Evolutionary conservation across 2,888 invertebrate species (phyloP), one percentile per base, ranked within the genome.

Genomic region (Hemaris fuciformis): DNA sequence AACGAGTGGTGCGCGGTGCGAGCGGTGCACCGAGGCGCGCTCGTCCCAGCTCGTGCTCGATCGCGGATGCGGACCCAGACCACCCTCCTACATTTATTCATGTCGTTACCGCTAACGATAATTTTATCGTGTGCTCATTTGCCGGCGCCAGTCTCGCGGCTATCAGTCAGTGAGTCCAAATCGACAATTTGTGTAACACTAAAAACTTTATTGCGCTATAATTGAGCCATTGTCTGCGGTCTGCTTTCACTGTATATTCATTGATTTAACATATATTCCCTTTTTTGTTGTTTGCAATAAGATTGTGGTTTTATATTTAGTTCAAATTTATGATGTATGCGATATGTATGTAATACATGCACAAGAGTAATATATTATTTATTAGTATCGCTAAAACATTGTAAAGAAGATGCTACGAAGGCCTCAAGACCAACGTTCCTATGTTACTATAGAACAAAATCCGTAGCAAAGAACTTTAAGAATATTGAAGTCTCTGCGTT

Each of bases 81-180:
- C 87, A 82, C 89, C 89, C 90, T 92, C 88, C 86, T 93, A 91
- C 93, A 93, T 93, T 93, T 93, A 93, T 93, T 93, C 93, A 93
- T 93, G 92, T 93, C 93, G 93, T 93, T 93, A 93, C 91, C 85
- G 88, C 91, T 93, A 93, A 93, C 92, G 93, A 92, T 93, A 92
- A 93, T 93, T 93, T 93, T 93, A 93, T 93, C 92, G 92, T 89
- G 90, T 91, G 92, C 93, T 93, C 92, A 93, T 93, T 93, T 92
- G 89, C 85, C 84, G 91, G 88, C 91, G 88, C 88, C 89, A 87
- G 88, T 81, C 86, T 87, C 87, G 85, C 84, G 86, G 81, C 88
- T 86, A 91, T 91, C 87, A 89, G 90, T 92, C 91, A 91, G 85
- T 81, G 84, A 82, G 80, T 81, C 85, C 87, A 88, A 90, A 91